These are phyloP conservation scores for Pedicia rivosa DNA, from an alignment of 2,888 invertebrate species.

Conservation along the genomic window DNA sequence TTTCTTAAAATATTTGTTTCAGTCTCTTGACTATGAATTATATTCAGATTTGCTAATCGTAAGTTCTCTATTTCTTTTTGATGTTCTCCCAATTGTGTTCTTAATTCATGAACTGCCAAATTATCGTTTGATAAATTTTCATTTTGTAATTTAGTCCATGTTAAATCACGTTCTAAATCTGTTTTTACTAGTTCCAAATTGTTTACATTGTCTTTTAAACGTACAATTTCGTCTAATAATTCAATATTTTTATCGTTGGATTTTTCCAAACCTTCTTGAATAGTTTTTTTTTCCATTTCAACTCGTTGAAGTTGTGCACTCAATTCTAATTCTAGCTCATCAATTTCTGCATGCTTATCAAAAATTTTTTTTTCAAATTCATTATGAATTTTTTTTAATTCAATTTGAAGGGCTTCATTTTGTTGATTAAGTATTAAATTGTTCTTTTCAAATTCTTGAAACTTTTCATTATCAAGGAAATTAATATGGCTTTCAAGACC, in stretches of 20 bases:
- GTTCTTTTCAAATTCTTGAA: constrained; percentile 30
- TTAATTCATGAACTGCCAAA: constrained; percentile 25
- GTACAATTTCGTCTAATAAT: constrained; percentile 34
- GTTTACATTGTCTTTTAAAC: constrained; percentile 21
- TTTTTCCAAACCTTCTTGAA: constrained; percentile 44
- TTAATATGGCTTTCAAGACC: constrained; percentile 32
- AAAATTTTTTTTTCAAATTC: constrained; percentile 30
- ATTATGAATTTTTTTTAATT: constrained; percentile 30
- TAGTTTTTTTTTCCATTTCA: constrained; percentile 20
- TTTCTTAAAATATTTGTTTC: constrained; percentile 24
- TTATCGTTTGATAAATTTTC: constrained; percentile 27
- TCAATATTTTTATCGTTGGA: constrained; percentile 39
- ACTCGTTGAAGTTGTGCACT: constrained; percentile 28
- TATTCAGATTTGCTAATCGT: constrained; percentile 20
- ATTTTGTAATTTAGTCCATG: constrained; percentile 25
- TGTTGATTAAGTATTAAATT: constrained; percentile 27
- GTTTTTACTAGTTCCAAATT: constrained; percentile 21
- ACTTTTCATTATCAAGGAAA: constrained; percentile 25
- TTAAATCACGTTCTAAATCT: constrained; percentile 22
- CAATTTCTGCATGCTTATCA: constrained; percentile 30
- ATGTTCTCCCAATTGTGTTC: constrained; percentile 31
- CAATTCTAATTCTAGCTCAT: constrained; percentile 35
- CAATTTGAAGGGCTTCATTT: constrained; percentile 33
- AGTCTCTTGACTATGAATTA: too few relatives aligned
- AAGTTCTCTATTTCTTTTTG: constrained; percentile 29